These are phyloP conservation scores for Himantopus leucocephalus DNA, from an alignment of 2,113 vertebrate genomes.

Conservation along the genomic window DNA sequence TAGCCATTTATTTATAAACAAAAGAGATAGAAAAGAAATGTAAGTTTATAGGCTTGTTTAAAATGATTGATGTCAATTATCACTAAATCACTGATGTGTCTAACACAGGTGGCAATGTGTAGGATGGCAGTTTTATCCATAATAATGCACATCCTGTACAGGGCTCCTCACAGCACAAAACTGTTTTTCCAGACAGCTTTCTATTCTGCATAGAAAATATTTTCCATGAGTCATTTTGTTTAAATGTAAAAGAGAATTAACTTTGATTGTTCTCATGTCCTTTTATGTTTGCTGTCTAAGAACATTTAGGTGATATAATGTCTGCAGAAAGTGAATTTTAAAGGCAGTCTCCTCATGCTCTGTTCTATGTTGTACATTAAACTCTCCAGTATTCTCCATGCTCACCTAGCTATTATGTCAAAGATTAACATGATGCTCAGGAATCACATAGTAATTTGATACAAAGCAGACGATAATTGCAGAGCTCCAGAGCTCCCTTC, in stretches of 20 bases:
- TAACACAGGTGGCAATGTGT: constrained; percentile 13
- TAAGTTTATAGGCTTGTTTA: neutral
- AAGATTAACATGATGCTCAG: neutral
- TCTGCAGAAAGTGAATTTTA: constrained; percentile 22
- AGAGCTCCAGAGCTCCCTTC: neutral
- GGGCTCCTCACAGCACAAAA: neutral
- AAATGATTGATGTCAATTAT: neutral
- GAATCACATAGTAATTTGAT: neutral
- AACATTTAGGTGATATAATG: neutral
- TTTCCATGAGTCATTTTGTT: constrained; percentile 29
- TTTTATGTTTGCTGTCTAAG: constrained; percentile 41
- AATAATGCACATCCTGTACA: constrained; percentile 1
- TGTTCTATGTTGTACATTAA: neutral
- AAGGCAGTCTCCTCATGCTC: neutral
- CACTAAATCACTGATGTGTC: neutral
- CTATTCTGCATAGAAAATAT: constrained; percentile 22
- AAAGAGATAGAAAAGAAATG: neutral
- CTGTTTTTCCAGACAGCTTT: neutral
- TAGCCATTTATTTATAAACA: neutral
- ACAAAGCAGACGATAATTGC: neutral
- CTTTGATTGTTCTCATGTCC: neutral
- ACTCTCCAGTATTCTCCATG: neutral
- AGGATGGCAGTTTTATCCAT: neutral
- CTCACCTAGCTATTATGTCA: neutral
- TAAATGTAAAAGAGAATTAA: constrained; percentile 5